Evolutionary conservation across 2,797 vertebrate species (phyloP), one percentile per base, ranked within the genome.

Genomic region (Manis javanica): DNA sequence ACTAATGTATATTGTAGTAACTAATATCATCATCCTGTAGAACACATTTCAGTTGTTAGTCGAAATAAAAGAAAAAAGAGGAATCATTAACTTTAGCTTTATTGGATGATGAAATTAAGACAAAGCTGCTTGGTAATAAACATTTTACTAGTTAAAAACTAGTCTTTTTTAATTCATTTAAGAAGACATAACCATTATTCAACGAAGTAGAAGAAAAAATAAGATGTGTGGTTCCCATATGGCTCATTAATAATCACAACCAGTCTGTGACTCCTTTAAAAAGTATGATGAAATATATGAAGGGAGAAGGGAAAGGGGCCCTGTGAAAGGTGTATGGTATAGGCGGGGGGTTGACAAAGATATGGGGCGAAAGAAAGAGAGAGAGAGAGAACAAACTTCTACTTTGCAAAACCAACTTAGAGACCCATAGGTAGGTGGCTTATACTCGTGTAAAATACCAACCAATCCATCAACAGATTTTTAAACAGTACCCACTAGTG

Each of bases 211-310:
- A 96, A 89, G 82, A 91, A 84, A 84, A 86, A 88, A 92, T 31
- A 91, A 96, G 95, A 92, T 0, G 71, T 86, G 82, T 95, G 95
- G 66, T 86, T 97, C 77, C 84, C 96, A 97, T 92, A 96, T 96
- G 97, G 96, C 59, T 94, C 49, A 29, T 82, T 90, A 96, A 93
- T 90, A 96, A 95, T 95, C 87, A 97, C 68, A 96, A 96, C 66
- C 96, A 97, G 92, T 96, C 93, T 91, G 81, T 92, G 77, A 87
- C 49, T 87, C 71, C 66, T 88, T 96, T 94, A 93, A 92, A 93
- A 57, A 91, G 63, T 94, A 68, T 92, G 95, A 92, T 92, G 61
- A 95, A 97, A 97, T 96, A 96, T 78, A 63, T 74, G 83, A 96
- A 93, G 39, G 61, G 77, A 94, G 42, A 93, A 92, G 92, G 91